Evolutionary conservation across 2,888 invertebrate species (phyloP), one percentile per base, ranked within the genome.

Genomic region (Tuberolachnus salignus): DNA sequence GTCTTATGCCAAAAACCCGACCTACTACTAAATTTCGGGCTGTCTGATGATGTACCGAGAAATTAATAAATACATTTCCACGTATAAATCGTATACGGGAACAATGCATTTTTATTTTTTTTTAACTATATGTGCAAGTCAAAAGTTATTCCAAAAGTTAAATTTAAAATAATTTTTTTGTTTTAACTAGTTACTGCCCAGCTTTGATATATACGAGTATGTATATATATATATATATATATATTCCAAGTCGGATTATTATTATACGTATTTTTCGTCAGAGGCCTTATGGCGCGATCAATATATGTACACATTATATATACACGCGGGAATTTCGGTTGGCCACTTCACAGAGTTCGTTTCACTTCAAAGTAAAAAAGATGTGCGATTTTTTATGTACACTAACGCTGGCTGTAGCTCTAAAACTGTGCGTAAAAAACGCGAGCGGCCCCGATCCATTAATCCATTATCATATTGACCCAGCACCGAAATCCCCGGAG

Each of bases 331-430:
- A 73, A 63, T 51, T 14, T 13, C 19, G 2, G 67, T 49, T 53
- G 14, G 49, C 13, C 13, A 14, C 53, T 19, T 69, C 13, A 67
- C 49, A 44, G 19, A 21, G n/a, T n/a, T n/a, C n/a, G 42, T 53
- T 6, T 16, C 16, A 51, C 72, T 63, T 73, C 72, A 73, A 73
- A 61, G 61, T 11, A 21, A 51, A 69, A 34, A n/a, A n/a, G n/a
- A 66, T 14, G 4, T 1, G 19, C 19, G 19, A 19, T 63, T 34
- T 51, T n/a, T 6, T 61, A 16, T 11, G 19, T 23, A 44, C 13
- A 16, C 10, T 11, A 21, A 21, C 23, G 11, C 8, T 23, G 2
- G 49, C 10, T n/a, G 8, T n/a, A 14, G 34, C 11, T 49, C 14
- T 49, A 10, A 51, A 14, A 19, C 34, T 3, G 13, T n/a, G 49